Conservation (phyloP, 2,888 invertebrate genomes). For the Xanthorhoe designata region DNA sequence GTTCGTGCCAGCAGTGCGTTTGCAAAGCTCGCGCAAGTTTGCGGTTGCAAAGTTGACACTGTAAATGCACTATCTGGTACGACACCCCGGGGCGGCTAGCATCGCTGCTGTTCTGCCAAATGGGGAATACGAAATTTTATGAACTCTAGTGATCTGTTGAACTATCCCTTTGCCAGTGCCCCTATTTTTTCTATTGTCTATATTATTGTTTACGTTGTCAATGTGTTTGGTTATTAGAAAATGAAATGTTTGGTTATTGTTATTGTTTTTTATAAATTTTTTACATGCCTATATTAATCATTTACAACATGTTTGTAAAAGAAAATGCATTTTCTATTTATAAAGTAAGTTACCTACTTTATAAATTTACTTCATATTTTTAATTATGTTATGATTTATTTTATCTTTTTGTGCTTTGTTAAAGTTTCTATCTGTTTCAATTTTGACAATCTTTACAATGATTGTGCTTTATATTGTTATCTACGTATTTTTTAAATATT, state of each 20-base stretch:
- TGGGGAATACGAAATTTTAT: slow-evolving; percentile 61
- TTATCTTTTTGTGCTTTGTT: slow-evolving; percentile 41
- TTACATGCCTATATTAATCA: slow-evolving; percentile 7
- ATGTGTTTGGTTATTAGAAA: slow-evolving; percentile 18
- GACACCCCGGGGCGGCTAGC: slow-evolving; percentile 92
- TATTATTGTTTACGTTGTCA: slow-evolving; percentile 17
- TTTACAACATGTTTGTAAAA: slow-evolving; percentile 19
- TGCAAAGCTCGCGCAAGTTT: slow-evolving; percentile 89
- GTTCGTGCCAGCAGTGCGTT: slow-evolving; percentile 99
- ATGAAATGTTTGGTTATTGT: no score
- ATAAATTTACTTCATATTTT: not conserved
- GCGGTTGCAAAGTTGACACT: slow-evolving; percentile 87
- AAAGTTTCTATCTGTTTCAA: slow-evolving; percentile 37
- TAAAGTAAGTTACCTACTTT: slow-evolving; percentile 1
- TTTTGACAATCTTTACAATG: slow-evolving; percentile 5
- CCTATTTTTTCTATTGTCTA: slow-evolving; percentile 24
- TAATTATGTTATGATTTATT: slow-evolving; percentile 35
- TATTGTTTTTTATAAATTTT: slow-evolving; percentile 25
- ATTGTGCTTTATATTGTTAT: slow-evolving; percentile 10
- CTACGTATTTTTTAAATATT: not conserved
- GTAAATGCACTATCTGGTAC: slow-evolving; percentile 99
- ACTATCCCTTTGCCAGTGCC: slow-evolving; percentile 30
- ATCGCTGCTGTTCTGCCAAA: slow-evolving; percentile 70
- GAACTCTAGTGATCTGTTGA: slow-evolving; percentile 66
- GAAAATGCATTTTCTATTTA: slow-evolving; percentile 33